Conservation (phyloP, 2,888 invertebrate genomes). For the Lasioglossum malachurum region DNA sequence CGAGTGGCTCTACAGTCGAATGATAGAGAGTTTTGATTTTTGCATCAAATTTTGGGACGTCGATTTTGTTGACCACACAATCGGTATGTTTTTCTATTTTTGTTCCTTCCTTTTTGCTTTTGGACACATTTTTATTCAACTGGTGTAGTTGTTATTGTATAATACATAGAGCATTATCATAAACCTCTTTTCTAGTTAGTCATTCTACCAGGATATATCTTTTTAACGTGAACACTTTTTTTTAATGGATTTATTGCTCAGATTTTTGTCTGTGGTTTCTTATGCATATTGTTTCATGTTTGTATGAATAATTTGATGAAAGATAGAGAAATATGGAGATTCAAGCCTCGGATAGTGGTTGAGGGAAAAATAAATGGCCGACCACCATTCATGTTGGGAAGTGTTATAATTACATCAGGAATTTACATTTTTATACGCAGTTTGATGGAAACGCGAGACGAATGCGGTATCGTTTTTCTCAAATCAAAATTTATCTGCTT, state of each 20-base stretch:
- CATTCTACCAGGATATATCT: not conserved
- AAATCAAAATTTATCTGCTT: not conserved
- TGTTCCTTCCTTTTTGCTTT: not conserved
- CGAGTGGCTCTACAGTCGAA: not conserved
- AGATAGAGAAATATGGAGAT: conserved; percentile 5
- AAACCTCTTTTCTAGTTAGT: not conserved
- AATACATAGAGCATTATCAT: not conserved
- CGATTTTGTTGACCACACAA: not conserved
- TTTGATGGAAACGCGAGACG: not conserved
- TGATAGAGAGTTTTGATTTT: not conserved
- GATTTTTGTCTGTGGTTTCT: not conserved
- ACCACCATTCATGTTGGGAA: not conserved
- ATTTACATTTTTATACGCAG: not conserved
- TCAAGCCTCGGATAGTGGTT: not conserved
- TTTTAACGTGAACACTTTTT: not conserved
- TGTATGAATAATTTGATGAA: not conserved
- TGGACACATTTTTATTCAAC: not conserved
- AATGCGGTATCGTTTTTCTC: not conserved
- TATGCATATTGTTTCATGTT: not conserved
- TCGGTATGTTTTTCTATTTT: not conserved
- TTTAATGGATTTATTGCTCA: too few species aligned
- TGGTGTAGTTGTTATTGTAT: not conserved
- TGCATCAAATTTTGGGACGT: not conserved
- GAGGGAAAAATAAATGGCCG: not conserved
- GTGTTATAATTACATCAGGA: not conserved